Evolutionary conservation across 2,797 vertebrate genomes (phyloP), one percentile per base, ranked within the genome.

Genomic region (Hyperoplus immaculatus): DNA sequence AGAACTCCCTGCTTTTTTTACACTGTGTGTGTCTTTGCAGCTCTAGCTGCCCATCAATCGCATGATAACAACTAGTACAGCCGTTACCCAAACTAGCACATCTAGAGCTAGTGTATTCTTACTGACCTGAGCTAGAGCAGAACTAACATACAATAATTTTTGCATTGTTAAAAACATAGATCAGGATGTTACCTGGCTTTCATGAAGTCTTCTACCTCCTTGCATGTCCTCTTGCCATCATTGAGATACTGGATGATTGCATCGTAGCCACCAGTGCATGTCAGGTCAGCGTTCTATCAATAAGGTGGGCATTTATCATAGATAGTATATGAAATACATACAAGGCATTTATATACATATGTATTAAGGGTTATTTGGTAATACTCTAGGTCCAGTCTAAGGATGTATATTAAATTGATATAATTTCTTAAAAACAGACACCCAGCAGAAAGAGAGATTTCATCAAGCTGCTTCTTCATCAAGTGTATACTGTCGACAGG

Each of bases 181-280:
- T 47, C 15, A n/a, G 21, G 12, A 8, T 10, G 8, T 90, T 92
- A 98, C 98, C 98, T 98, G 83, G 98, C 97, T 90, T 97, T 99
- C 85, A 99, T 78, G 83, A 99, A 98, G 7, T 99, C 98, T 86
- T 99, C 98, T 68, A 98, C 96, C 84, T 99, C 98, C 56, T 99
- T 99, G 93, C 97, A 99, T 18, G 96, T 98, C 93, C 96, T 97
- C 83, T 94, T 97, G 16, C 97, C 97, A 0, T 98, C 96, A 8
- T 96, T 98, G 77, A 99, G 91, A 66, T 97, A 97, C n/a, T 97
- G 97, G 81, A 97, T 92, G 81, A 99, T 96, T 75, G 67, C 91
- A 66, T 99, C 97, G 0, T 99, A 99, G 29, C 98, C 98, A 0
- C 58, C 69, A 0, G 96, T 98, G 93, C 95, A 95, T 7, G 94